Base-by-base conservation (phyloP, 1,140 invertebrate species). In the Caerostris darwini region DNA sequence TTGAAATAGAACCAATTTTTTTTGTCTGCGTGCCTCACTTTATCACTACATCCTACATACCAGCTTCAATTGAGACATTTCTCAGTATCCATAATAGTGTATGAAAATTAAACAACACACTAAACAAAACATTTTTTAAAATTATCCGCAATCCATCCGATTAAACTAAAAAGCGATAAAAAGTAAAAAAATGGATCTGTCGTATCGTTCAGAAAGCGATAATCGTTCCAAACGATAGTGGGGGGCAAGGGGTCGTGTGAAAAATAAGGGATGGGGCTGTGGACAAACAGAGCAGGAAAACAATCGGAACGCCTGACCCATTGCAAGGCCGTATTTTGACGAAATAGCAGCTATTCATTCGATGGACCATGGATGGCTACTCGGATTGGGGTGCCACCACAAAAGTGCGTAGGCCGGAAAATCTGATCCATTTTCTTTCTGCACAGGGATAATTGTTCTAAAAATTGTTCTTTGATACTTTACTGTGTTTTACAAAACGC, bases 311-410 rank as follows among this genome's bases (percentile, higher is more conserved):
- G 71, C 71, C 34, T 50, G 71, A 77, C 71, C 71, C 50, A 77
- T 77, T 77, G 34, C 71, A 77, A 19, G 14, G 71, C 53, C 71
- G 71, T 77, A 77, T 77, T 77, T 77, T 77, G 71, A 77, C 71
- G 71, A 77, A 77, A 77, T 34, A 34, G 71, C 34, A 14, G 71
- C 71, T 77, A 77, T 77, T 77, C 71, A 77, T 77, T 77, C 71
- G 71, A 77, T 77, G 17, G 71, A 77, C 71, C 71, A 77, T 77
- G 34, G 71, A 77, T 77, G 71, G 53, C 71, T 34, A 77, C 71
- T 77, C 53, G 71, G 8, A 34, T 50, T 77, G 12, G 71, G 71
- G 71, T 4, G 50, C 71, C 5, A 50, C 19, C 3, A 53, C 5
- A 12, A 34, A 34, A 77, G 0, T 77, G 34, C 71, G 10, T 10